Evolutionary conservation across 2,113 vertebrate genomes (phyloP), one percentile per base, ranked within the genome.

Genomic region (Ciconia maguari): DNA sequence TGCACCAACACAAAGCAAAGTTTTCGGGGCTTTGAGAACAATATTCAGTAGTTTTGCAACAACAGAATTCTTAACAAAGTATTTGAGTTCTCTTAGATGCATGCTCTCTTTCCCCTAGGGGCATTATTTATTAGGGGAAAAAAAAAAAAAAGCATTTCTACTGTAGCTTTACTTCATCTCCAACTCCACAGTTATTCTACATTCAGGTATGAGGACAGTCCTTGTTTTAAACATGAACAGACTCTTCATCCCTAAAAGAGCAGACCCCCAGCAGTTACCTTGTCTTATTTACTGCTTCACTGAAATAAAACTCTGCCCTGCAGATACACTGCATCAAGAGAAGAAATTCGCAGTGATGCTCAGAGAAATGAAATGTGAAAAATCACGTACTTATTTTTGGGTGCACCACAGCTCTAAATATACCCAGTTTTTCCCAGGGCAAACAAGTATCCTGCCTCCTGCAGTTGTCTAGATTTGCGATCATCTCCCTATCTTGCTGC

Each of bases 171-270:
- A 83, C 34, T 65, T 36, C 55, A 29, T 10, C 54, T 80, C 66
- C 64, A 42, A 64, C 42, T 57, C 32, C 57, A 74, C 38, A 44
- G 30, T 79, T 90, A 68, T 10, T 83, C 41, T 82, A 69, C 29
- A 3, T 6, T 32, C 16, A 71, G 36, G 19, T 61, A n/a, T 0
- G 0, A 90, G 16, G 46, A 36, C 0, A 76, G 65, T 25, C 34
- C 51, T 80, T 27, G 16, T 75, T 79, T 74, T 38, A 78, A 80
- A 83, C 4, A 21, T 12, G 48, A 93, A 58, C 13, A 87, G 66
- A 21, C 17, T 36, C 24, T 69, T 85, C 52, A 58, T 6, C 27
- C 44, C 49, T 46, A 18, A 54, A 75, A 87, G 13, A 44, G 55
- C 68, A 83, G 41, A 72, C 22, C 49, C 51, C 34, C n/a, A 82